phyloP scores from a whole-genome alignment of 2,797 vertebrate genomes.

The Tapirus indicus region DNA sequence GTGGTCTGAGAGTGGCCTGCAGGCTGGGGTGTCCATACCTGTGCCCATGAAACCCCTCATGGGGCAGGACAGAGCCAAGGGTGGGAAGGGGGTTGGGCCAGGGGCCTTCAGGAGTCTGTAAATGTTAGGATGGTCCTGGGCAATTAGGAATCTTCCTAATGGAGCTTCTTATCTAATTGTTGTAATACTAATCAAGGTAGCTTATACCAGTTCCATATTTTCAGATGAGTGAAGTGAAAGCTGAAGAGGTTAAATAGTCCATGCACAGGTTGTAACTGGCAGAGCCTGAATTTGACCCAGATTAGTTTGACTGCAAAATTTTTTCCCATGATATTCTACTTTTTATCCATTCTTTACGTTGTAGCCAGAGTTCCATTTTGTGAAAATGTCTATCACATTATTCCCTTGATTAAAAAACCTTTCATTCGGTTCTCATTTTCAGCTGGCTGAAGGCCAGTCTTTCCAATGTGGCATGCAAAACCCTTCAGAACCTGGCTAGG shows the following conservation, averaged over 20 bases:
- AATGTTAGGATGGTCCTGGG: not conserved
- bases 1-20: not conserved
- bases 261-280: not conserved
- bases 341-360: not conserved
- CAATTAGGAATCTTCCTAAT: not conserved
- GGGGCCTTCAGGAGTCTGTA: not conserved
- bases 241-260: not conserved
- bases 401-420: constrained; percentile 48
- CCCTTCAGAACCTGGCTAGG: not conserved
- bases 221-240: not conserved
- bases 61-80: not conserved
- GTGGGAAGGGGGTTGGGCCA: not conserved
- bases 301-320: not conserved
- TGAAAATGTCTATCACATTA: not conserved
- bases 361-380: not conserved
- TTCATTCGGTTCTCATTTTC: constrained; percentile 29
- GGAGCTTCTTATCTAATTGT: not conserved
- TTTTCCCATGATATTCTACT: not conserved
- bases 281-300: not conserved
- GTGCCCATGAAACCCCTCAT: not conserved
- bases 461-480: not conserved
- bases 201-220: not conserved
- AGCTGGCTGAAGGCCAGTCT: not conserved
- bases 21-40: not conserved
- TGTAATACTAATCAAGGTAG: not conserved